A percentile compares a stretch with the other conserved stretches of the same genome.
These are phyloP conservation scores for Chrysina gloriosa DNA, from an alignment of 2,888 invertebrate genomes.

Conservation along the genomic window DNA sequence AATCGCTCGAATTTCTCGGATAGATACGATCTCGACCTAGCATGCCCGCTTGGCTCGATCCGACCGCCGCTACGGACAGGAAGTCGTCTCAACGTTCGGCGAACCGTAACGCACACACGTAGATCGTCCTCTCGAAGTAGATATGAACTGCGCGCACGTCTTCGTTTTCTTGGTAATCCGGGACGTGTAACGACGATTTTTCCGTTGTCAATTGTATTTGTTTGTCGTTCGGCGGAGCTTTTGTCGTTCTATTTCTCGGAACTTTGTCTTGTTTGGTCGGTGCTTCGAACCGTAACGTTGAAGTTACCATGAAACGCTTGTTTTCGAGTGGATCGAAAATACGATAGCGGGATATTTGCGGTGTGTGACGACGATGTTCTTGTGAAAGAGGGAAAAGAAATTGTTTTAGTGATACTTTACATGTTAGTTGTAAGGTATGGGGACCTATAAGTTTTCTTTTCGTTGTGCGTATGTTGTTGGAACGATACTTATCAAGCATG, in stretches of 20 bases:
- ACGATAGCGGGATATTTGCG: neutral
- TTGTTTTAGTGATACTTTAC: no score
- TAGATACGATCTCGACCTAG: no score
- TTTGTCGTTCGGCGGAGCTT: no score
- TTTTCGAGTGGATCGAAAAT: no score
- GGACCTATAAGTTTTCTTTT: no score
- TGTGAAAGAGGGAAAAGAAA: no score
- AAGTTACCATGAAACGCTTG: neutral
- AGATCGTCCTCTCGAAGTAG: neutral
- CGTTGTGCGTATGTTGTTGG: no score
- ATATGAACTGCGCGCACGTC: slow-evolving; percentile 23
- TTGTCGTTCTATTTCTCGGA: no score
- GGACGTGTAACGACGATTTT: slow-evolving; percentile 18
- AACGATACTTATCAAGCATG: no score
- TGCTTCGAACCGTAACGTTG: neutral
- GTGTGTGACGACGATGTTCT: no score
- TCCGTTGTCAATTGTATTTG: slow-evolving; percentile 25
- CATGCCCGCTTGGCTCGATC: slow-evolving; percentile 16
- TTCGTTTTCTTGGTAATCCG: slow-evolving; percentile 18
- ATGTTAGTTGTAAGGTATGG: no score
- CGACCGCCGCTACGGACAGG: slow-evolving; percentile 17
- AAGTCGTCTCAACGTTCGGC: slow-evolving; percentile 5
- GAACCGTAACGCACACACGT: slow-evolving; percentile 9
- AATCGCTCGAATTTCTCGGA: neutral
- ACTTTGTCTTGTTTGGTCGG: neutral